Base-by-base conservation (phyloP, 2,113 vertebrate species). In the Galbula dea region DNA sequence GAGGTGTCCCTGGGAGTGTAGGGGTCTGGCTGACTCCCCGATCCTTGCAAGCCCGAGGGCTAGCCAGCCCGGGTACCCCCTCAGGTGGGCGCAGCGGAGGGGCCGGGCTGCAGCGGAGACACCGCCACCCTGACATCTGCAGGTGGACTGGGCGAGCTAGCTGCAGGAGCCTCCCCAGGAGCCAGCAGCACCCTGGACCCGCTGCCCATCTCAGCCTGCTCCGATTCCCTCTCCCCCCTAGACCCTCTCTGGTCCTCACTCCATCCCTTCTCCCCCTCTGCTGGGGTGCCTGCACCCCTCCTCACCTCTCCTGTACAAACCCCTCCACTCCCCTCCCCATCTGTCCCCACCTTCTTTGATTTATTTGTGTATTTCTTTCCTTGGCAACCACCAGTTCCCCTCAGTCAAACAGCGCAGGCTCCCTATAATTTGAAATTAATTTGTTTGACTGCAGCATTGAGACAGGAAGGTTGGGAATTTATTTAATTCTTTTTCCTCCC, bases 381-480 rank as follows among this genome's bases (percentile, higher is more conserved):
- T 91, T 96, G 95, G 96, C 96, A 96, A 97, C 96, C 96, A 89
- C 92, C 74, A 90, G 92, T 90, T 94, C 63, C 89, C 82, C 89
- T 94, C 92, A 91, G 65, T 87, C 90, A 83, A 96, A 91, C 92
- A 61, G 90, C 93, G 74, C 95, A 82, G 95, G 45, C 96, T 94
- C 95, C 84, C 90, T 91, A 90, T 85, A 69, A 76, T 95, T 92
- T 86, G 94, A 97, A 96, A 96, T 80, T 96, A 95, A 96, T 97
- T 97, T 96, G 81, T 93, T 97, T 96, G 92, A 88, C 89, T 95
- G 95, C 97, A 92, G 91, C 94, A 86, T 59, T 71, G 77, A 96
- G 96, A 94, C 95, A 95, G 94, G 94, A 95, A 97, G 96, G 97
- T 86, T 83, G 90, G 93, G 90, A 96, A 95, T 97, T 97, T 94